Evolutionary conservation across 2,888 invertebrate species (phyloP).

Genomic region (Perithous albicinctus): DNA sequence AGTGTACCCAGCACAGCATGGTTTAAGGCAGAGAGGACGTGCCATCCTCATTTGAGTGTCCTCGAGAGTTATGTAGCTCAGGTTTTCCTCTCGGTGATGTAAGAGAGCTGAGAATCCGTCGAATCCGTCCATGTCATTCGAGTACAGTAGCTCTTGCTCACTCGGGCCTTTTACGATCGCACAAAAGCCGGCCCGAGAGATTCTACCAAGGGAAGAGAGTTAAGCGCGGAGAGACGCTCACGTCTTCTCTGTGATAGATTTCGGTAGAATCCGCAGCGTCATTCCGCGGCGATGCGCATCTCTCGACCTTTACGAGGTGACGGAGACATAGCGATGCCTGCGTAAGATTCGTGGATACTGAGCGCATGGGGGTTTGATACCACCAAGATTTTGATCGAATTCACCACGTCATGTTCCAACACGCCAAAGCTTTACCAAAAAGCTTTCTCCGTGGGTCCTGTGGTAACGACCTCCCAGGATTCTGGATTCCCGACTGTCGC

Average conservation of each 20-base stretch:
- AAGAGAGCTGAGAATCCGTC: constrained; percentile 35
- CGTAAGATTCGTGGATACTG: background rate
- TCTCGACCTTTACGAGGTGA: constrained; percentile 54
- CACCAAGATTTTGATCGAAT: constrained; percentile 53
- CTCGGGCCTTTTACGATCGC: constrained; percentile 48
- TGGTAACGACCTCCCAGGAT: constrained; percentile 46
- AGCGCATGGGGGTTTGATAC: constrained; percentile 9
- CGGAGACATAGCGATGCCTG: constrained; percentile 29
- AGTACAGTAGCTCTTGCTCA: background rate
- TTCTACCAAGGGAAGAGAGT: background rate
- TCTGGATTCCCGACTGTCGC: background rate
- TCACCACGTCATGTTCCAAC: constrained; percentile 33
- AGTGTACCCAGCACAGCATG: background rate
- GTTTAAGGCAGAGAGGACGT: background rate
- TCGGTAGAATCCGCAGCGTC: constrained; percentile 50
- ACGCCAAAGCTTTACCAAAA: background rate
- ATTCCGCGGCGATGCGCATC: constrained; percentile 46
- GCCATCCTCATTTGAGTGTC: constrained; percentile 8
- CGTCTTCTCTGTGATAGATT: constrained; percentile 51
- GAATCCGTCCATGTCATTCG: constrained; percentile 43
- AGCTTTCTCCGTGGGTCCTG: constrained; percentile 3
- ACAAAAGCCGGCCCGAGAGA: constrained; percentile 10
- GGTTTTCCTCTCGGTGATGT: constrained; percentile 5
- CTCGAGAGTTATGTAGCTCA: constrained; percentile 41
- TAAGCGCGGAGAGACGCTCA: constrained; percentile 9